Evolutionary conservation across 2,113 vertebrate genomes (phyloP).

Genomic region (Ivindomyrus marchei): DNA sequence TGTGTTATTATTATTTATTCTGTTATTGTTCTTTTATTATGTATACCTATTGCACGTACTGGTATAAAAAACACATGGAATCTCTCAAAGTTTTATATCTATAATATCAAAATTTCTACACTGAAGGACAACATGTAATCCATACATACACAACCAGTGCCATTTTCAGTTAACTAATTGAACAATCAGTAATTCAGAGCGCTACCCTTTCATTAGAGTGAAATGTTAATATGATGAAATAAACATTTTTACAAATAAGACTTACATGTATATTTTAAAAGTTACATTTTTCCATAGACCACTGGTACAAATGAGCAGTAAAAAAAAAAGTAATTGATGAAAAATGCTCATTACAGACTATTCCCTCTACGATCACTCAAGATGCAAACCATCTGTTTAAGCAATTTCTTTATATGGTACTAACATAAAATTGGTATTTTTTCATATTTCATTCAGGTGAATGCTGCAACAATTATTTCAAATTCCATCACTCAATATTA

Average conservation of each 20-base stretch:
- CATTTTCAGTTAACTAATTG: neutral
- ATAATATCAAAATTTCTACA: neutral
- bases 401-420: neutral
- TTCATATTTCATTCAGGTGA: neutral
- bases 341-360: neutral
- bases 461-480: neutral
- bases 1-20: neutral
- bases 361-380: neutral
- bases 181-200: neutral
- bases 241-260: neutral
- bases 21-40: neutral
- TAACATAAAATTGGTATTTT: neutral
- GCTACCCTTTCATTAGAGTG: neutral
- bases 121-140: neutral
- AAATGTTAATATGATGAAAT: neutral
- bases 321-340: neutral
- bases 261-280: neutral
- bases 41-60: neutral
- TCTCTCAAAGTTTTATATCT: neutral
- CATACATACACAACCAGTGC: neutral
- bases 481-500: neutral
- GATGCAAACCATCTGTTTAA: neutral
- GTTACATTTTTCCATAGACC: neutral
- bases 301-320: neutral
- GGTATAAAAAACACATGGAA: neutral